Evolutionary conservation across 1,140 invertebrate species (phyloP), one percentile per base, ranked within the genome.

Genomic region (Meloidogyne chitwoodi): DNA sequence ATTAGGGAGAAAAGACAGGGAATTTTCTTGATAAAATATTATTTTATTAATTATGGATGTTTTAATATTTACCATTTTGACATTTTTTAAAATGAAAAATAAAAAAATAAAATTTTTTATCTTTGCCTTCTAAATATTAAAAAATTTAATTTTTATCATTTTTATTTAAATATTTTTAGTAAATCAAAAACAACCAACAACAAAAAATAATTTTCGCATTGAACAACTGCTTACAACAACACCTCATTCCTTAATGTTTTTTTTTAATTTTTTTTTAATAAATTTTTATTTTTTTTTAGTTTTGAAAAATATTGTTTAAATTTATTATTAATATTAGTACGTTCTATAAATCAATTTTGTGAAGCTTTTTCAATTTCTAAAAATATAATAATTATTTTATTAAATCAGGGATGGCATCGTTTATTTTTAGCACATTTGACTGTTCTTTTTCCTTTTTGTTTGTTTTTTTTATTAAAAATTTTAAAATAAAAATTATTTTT

Each of bases 361-460:
- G 22, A 34, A 41, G n/a, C 76, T 19, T 56, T 68, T n/a, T 19
- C 67, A 69, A 26, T 78, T 41, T 26, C 67, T 16, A 41, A 74
- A n/a, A 66, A 68, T 29, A 78, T 79, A 26, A 27, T 77, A 14
- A 41, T 56, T 19, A n/a, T 16, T 24, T 44, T 80, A 27, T 29
- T 83, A 19, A 29, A 69, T 26, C 61, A 72, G 10, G 65, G 66
- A 26, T 82, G 81, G 81, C 81, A 82, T 67, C 16, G 34, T 5
- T 29, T 82, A 38, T 82, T 82, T 73, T 24, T 83, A 1, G 76
- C 79, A 67, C 81, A 81, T 63, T 80, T 61, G 38, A 5, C 19
- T 56, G 38, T 56, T 14, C 70, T 41, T 26, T 75, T 74, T 31
- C 75, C 78, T 61, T 75, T 26, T n/a, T 29, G 27, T 64, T 26